phyloP scores from a whole-genome alignment of 1,140 invertebrate species.

The Diabrotica virgifera region DNA sequence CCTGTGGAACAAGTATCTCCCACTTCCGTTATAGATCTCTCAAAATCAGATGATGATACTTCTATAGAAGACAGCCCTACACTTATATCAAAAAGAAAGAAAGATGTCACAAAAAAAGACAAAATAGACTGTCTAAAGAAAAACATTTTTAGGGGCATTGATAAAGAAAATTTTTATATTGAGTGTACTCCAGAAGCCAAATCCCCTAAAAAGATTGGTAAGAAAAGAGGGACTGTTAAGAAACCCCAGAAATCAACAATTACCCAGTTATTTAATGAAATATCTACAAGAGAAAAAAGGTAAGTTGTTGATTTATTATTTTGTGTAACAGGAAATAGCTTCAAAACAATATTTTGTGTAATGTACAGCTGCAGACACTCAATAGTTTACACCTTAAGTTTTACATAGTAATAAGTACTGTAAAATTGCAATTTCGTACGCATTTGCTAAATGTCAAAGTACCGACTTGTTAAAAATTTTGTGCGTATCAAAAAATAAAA shows the following conservation, averaged over 20 bases:
- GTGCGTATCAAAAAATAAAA: too few species aligned
- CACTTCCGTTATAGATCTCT: conserved; percentile 10
- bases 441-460: too few species aligned
- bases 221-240: background rate
- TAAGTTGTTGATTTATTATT: background rate
- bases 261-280: background rate
- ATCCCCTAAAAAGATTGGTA: background rate
- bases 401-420: too few species aligned
- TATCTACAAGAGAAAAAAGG: background rate
- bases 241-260: background rate
- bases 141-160: conserved; percentile 4
- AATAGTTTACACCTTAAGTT: too few species aligned
- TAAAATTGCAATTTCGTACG: too few species aligned
- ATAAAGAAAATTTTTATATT: background rate
- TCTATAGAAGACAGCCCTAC: conserved; percentile 10
- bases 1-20: conserved; percentile 4
- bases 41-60: conserved; percentile 13
- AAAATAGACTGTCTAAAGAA: conserved; percentile 8
- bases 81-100: conserved; percentile 8
- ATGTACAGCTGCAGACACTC: too few species aligned
- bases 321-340: too few species aligned
- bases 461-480: too few species aligned
- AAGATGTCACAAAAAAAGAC: background rate
- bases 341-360: too few species aligned
- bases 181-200: conserved; percentile 11